A percentile compares a stretch with the other conserved stretches of the same genome.
Evolutionary conservation across 2,888 invertebrate genomes (phyloP).

Genomic region (Acanthacorydalis orientalis): DNA sequence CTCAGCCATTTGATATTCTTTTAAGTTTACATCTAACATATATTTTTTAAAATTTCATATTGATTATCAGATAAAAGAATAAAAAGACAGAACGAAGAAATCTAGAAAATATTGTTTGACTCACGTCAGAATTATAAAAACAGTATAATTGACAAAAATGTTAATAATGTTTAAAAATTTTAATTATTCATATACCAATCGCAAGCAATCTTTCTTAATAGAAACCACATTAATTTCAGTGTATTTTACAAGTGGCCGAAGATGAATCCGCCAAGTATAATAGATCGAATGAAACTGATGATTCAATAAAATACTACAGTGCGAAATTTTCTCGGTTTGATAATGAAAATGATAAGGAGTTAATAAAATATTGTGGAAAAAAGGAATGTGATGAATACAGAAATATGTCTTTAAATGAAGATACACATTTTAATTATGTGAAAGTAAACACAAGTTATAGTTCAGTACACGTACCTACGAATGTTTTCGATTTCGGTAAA

Average conservation of each 20-base stretch:
- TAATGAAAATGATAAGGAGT: conserved; percentile 15
- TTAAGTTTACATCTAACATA: no score
- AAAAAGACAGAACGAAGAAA: no score
- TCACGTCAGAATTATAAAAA: no score
- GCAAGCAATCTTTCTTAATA: no score
- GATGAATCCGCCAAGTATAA: conserved; percentile 41
- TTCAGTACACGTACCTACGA: conserved; percentile 87
- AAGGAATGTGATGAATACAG: conserved; percentile 30
- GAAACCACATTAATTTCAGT: conserved; percentile 33
- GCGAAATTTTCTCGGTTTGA: conserved; percentile 55
- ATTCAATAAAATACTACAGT: conserved; percentile 50
- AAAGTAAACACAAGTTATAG: conserved; percentile 63
- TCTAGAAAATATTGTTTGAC: no score
- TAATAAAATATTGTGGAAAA: conserved; percentile 18
- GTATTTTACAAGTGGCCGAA: conserved; percentile 64
- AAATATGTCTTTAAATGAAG: conserved; percentile 42
- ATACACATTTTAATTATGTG: conserved; percentile 74
- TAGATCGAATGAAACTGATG: conserved; percentile 26
- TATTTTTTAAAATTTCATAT: no score
- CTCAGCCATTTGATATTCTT: no score
- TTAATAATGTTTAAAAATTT: no score
- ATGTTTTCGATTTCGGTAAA: conserved; percentile 71
- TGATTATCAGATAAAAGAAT: no score
- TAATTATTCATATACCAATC: no score
- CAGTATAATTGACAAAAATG: no score